These are phyloP conservation scores for Lasioglossum leucozonium DNA, from an alignment of 2,888 invertebrate species.

Conservation along the genomic window DNA sequence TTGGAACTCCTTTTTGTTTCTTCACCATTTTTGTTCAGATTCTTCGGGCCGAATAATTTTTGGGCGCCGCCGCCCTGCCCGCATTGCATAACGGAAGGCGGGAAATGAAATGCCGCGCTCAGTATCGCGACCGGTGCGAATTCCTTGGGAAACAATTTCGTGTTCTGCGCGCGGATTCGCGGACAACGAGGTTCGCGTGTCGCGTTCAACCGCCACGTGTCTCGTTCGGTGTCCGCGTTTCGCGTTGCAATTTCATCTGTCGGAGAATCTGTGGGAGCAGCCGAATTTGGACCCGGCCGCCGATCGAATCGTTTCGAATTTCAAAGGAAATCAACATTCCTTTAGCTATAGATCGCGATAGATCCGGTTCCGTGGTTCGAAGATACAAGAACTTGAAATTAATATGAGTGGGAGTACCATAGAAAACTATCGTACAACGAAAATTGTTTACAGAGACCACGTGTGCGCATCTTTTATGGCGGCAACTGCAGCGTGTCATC, in stretches of 20 bases:
- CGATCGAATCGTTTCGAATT: background rate
- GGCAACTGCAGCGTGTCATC: too few species aligned
- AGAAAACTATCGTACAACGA: background rate
- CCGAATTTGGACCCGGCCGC: background rate
- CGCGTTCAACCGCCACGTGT: background rate
- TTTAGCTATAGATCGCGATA: too few species aligned
- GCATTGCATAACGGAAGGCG: constrained; percentile 45
- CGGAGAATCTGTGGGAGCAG: background rate
- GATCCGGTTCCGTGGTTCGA: too few species aligned
- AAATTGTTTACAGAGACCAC: background rate
- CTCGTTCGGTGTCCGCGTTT: background rate
- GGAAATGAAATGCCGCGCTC: constrained; percentile 40
- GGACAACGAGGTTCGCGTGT: constrained; percentile 39
- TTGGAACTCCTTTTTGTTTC: background rate
- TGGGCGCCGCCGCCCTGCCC: constrained; percentile 7
- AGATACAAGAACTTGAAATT: background rate
- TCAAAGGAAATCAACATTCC: background rate
- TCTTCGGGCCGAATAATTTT: constrained; percentile 52
- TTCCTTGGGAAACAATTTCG: constrained; percentile 35
- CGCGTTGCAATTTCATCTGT: background rate
- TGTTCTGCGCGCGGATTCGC: constrained; percentile 6
- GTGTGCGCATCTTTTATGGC: too few species aligned
- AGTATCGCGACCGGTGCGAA: constrained; percentile 14
- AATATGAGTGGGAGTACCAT: background rate
- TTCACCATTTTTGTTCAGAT: constrained; percentile 52